Percentiles rank a stretch among this genome's conserved stretches.
phyloP scores from a whole-genome alignment of 1,140 invertebrate genomes.

The Polypedilum pembai region DNA sequence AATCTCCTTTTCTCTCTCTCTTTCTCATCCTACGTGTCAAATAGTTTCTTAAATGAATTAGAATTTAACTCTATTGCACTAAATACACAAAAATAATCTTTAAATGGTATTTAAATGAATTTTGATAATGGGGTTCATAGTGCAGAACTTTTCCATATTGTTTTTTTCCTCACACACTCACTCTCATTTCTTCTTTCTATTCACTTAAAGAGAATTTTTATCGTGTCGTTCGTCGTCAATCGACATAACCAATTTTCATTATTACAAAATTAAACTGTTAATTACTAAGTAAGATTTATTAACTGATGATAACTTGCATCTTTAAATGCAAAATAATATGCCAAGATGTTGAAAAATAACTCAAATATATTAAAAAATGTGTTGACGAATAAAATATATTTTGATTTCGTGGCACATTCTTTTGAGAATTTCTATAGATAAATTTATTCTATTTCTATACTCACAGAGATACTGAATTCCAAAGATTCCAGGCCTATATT shows the following conservation, averaged over 20 bases:
- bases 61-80: too few species aligned
- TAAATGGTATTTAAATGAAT: not conserved
- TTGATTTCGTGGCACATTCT: conserved; percentile 17
- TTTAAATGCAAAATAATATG: too few species aligned
- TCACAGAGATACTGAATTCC: conserved; percentile 11
- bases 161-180: not conserved
- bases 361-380: too few species aligned
- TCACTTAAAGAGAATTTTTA: too few species aligned
- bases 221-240: not conserved
- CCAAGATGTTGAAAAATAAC: too few species aligned
- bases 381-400: not conserved
- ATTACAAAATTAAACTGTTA: not conserved
- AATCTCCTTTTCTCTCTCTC: not conserved
- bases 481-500: not conserved
- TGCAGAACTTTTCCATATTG: conserved; percentile 17
- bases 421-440: not conserved
- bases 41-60: not conserved
- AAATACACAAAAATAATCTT: too few species aligned
- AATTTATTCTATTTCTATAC: not conserved
- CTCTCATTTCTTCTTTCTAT: too few species aligned
- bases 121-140: not conserved
- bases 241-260: conserved; percentile 1
- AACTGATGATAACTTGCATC: too few species aligned
- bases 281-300: too few species aligned
- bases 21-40: not conserved